Conservation (phyloP, 2,113 vertebrate genomes). For the Larimichthys crocea region DNA sequence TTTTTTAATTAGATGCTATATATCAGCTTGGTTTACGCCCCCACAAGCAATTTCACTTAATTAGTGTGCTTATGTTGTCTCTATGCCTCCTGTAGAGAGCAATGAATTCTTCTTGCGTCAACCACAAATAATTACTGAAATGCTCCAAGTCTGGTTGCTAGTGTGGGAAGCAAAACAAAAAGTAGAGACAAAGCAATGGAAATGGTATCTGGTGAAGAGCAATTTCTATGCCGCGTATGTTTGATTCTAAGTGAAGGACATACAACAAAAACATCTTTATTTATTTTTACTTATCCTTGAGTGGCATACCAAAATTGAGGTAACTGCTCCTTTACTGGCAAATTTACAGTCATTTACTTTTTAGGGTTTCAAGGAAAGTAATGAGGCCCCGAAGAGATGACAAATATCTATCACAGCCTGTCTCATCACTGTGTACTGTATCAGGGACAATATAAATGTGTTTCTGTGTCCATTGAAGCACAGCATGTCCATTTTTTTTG, state of each 20-base stretch:
- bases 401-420: not conserved
- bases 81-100: constrained; percentile 69
- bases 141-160: constrained; percentile 60
- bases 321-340: constrained; percentile 26
- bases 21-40: constrained; percentile 75
- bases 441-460: constrained; percentile 13
- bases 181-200: constrained; percentile 57
- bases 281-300: constrained; percentile 18
- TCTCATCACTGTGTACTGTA: not conserved
- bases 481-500: not conserved
- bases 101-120: constrained; percentile 71
- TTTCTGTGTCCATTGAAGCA: not conserved
- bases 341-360: not conserved
- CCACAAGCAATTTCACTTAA: constrained; percentile 78
- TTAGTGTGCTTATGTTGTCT: constrained; percentile 78
- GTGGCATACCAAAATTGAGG: not conserved
- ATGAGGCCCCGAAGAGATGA: not conserved
- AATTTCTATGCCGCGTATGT: constrained; percentile 25
- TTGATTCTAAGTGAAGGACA: constrained; percentile 11
- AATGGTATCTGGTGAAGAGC: constrained; percentile 40
- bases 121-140: constrained; percentile 81
- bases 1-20: constrained; percentile 68
- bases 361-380: not conserved
- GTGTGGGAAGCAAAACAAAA: constrained; percentile 68
- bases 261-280: not conserved